These are phyloP conservation scores for Dermatemys mawii DNA, from an alignment of 2,113 vertebrate species.

Conservation along the genomic window DNA sequence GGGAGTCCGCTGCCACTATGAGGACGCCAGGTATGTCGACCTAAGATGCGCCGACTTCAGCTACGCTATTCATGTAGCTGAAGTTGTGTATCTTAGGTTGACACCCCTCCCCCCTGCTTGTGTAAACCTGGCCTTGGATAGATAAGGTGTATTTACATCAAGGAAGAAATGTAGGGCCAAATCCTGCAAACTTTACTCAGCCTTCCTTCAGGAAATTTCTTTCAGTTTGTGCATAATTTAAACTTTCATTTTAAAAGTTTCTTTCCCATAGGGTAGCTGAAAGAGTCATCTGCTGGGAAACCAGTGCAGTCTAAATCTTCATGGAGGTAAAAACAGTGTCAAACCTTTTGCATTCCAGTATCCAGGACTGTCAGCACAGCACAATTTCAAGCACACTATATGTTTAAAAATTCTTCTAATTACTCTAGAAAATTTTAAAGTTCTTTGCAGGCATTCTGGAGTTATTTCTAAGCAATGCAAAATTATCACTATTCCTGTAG, in stretches of 20 bases:
- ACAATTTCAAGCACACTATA: neutral
- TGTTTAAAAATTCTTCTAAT: neutral
- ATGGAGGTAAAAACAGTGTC: neutral
- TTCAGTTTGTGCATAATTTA: neutral
- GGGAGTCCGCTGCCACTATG: too few relatives aligned
- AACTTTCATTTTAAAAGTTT: neutral
- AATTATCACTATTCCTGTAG: constrained; percentile 32
- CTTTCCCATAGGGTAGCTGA: neutral
- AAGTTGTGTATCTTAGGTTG: too few relatives aligned
- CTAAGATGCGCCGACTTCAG: too few relatives aligned
- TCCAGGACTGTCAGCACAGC: neutral
- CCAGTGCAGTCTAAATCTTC: neutral
- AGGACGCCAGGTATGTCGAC: too few relatives aligned
- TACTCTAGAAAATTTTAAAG: neutral
- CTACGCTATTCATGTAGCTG: too few relatives aligned
- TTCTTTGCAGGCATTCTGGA: constrained; percentile 52
- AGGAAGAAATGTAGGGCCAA: neutral
- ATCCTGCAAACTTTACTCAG: neutral
- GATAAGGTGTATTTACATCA: rapidly evolving
- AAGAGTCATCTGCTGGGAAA: neutral
- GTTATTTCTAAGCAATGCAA: constrained; percentile 21
- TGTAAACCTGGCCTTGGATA: rapidly evolving
- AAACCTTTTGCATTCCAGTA: neutral
- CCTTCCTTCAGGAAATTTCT: neutral
- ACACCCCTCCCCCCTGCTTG: too few relatives aligned